phyloP scores from a whole-genome alignment of 1,140 invertebrate species.

The Hylaeus volcanicus region DNA sequence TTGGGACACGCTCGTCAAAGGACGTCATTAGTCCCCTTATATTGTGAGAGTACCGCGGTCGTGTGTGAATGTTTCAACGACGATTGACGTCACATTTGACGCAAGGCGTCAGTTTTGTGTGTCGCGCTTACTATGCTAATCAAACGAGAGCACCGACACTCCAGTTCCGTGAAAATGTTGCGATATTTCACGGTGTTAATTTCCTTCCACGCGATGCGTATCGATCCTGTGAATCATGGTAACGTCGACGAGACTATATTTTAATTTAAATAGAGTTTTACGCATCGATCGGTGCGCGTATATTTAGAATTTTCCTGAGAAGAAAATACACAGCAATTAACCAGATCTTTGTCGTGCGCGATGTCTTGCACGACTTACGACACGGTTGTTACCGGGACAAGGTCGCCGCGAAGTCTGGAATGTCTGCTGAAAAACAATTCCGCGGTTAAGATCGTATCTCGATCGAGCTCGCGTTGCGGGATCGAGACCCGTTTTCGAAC shows the following conservation, averaged over 20 bases:
- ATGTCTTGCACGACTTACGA: constrained; percentile 25
- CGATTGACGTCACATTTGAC: constrained; percentile 56
- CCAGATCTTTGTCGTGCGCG: not conserved
- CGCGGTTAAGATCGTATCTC: constrained; percentile 21
- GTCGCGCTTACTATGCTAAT: constrained; percentile 30
- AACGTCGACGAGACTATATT: no score
- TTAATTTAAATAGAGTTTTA: no score
- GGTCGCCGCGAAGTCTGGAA: constrained; percentile 47
- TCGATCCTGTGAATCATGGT: constrained; percentile 43
- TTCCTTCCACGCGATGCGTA: not conserved
- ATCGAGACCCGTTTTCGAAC: not conserved
- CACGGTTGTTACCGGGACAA: constrained; percentile 43
- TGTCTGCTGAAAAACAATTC: constrained; percentile 51
- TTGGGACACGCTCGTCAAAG: not conserved
- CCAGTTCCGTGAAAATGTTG: constrained; percentile 37
- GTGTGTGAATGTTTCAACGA: constrained; percentile 37
- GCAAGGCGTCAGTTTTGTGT: constrained; percentile 38
- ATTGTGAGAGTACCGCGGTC: no score
- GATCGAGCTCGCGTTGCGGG: not conserved
- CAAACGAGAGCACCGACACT: constrained; percentile 4
- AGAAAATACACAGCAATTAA: constrained; percentile 4
- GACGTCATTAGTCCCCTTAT: not conserved
- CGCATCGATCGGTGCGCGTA: not conserved
- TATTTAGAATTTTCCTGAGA: not conserved
- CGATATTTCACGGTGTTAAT: constrained; percentile 22